Evolutionary conservation across 2,113 vertebrate species (phyloP), one percentile per base, ranked within the genome.

Genomic region (Anser brachyrhynchus): DNA sequence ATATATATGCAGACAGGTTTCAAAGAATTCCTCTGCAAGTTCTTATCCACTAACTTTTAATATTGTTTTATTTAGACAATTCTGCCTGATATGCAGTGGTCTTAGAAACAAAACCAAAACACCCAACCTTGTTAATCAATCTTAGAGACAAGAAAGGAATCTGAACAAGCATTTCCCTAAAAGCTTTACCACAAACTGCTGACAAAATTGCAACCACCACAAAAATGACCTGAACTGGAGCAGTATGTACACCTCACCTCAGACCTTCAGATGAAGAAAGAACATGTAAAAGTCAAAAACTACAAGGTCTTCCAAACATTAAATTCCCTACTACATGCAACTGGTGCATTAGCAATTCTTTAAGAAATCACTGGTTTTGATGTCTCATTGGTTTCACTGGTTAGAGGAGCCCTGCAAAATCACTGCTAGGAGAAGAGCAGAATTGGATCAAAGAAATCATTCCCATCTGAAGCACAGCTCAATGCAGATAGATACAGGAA

Each of bases 1-100:
- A 49, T 8, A 80, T 61, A 59, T 41, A 51, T 13, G 6, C 18
- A 81, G 17, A 43, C 8, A 71, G 10, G 19, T 29, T 83, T 64
- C 55, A 78, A 84, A 74, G 2, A 11, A 21, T 54, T n/a, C 5
- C 1, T 1, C 13, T 17, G 4, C 37, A 58, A 66, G 12, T 0
- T 74, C 65, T 71, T 35, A 69, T 21, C 17, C 14, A 37, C 8
- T 88, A 6, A 5, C 31, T 55, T 84, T 77, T 62, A 1, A 1
- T 14, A 31, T 58, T 51, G 29, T 35, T 76, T 58, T 55, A 64
- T 22, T 75, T 62, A 62, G 13, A 46, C 11, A 82, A 70, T 86
- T 29, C 13, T 25, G 2, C 6, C 61, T 55, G 18, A 64, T 54
- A 26, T 51, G 3, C 7, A 20, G 7, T 8, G 64, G 5, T n/a